Evolutionary conservation across 2,113 vertebrate species (phyloP), one percentile per base, ranked within the genome.

Genomic region (Choloepus hoffmanni): DNA sequence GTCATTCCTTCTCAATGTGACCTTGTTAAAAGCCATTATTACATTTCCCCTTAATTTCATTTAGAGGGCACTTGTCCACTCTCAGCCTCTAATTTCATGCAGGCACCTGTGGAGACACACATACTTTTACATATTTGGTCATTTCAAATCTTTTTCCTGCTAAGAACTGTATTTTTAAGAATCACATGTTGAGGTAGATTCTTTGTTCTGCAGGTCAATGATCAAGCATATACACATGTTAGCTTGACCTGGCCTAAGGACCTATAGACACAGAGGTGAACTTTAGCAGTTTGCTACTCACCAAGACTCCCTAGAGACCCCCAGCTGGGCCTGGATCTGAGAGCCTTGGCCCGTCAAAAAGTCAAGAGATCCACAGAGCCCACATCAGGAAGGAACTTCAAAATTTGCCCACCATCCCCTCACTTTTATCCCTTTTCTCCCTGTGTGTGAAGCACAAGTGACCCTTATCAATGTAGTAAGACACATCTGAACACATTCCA

Each of bases 11-110:
- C 92, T 95, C 84, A 95, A 85, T 81, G 76, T 96, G 94, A 97
- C 81, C 60, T 97, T 84, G 78, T 74, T 97, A 89, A 97, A 94
- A 91, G 45, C 63, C 23, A 92, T 97, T 94, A 94, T 93, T 95
- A 90, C 8, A 23, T 76, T 92, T 95, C 18, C 33, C 90, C 40
- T 93, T 93, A 92, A 96, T 97, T 95, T 95, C 60, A 87, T 55
- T 94, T 92, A 86, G n/a, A 95, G 67, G 74, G 45, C 36, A 93
- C 33, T 94, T 92, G 58, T 87, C 50, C 24, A 81, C 50, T 74
- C 50, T 70, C 36, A 81, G 33, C 40, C 79, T 92, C 33, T 86
- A 82, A 16, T 92, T 84, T 81, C 79, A 93, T 3, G 24, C 60
- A 73, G 24, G 73, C 16, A 68, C 12, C 58, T 79, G 5, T 87